phyloP scores from a whole-genome alignment of 2,113 vertebrate genomes.

The Lota lota region DNA sequence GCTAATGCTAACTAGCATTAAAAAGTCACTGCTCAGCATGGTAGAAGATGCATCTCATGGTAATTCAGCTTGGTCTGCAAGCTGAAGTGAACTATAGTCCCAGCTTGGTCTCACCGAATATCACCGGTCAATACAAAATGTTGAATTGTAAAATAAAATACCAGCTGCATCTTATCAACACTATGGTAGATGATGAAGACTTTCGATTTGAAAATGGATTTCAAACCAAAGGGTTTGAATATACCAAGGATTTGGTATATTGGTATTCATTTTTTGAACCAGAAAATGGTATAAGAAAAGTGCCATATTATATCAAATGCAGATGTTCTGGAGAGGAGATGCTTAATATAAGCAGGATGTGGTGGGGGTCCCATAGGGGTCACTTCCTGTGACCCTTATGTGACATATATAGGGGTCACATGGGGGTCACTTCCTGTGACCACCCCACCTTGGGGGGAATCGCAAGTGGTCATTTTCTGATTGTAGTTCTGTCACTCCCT shows the following conservation, averaged over 20 bases:
- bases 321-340: constrained; percentile 37
- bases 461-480: too few species aligned
- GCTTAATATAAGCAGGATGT: constrained; percentile 59
- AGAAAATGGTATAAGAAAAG: constrained; percentile 44
- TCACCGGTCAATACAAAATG: constrained; percentile 18
- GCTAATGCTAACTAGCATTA: too few species aligned
- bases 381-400: too few species aligned
- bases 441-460: too few species aligned
- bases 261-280: constrained; percentile 14
- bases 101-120: constrained; percentile 24
- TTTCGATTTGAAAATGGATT: constrained; percentile 1
- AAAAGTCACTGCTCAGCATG: neutral
- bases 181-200: neutral
- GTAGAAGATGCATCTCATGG: neutral
- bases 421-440: too few species aligned
- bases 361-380: too few species aligned
- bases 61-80: neutral
- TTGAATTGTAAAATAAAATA: constrained; percentile 21
- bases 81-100: constrained; percentile 22
- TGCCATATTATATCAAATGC: constrained; percentile 34
- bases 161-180: constrained; percentile 15
- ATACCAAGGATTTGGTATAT: constrained; percentile 48
- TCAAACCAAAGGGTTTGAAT: constrained; percentile 36
- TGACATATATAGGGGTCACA: too few species aligned
- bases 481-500: too few species aligned